phyloP scores from a whole-genome alignment of 1,140 invertebrate genomes.

The Nasonia giraulti region DNA sequence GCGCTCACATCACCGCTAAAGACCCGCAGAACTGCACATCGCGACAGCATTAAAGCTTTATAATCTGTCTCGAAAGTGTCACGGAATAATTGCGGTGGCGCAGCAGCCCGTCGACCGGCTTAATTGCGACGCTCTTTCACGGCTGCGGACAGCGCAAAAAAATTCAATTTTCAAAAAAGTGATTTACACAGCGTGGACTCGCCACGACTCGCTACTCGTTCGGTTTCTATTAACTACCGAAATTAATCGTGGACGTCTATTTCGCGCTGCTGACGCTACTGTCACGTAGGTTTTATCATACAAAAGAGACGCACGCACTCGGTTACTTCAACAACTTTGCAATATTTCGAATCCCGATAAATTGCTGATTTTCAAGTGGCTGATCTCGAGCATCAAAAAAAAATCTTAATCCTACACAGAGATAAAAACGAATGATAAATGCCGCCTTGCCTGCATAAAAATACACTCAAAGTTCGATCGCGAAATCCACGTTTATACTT shows the following conservation, averaged over 20 bases:
- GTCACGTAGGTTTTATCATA: neutral
- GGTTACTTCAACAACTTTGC: too few species aligned
- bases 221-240: conserved; percentile 28
- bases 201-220: neutral
- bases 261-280: neutral
- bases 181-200: conserved; percentile 13
- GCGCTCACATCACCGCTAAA: neutral
- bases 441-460: too few species aligned
- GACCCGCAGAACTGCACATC: neutral
- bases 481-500: neutral
- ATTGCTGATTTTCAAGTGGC: too few species aligned
- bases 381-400: too few species aligned
- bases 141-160: neutral
- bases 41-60: neutral
- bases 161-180: conserved; percentile 40
- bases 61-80: conserved; percentile 21
- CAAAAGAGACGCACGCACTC: too few species aligned
- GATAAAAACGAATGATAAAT: too few species aligned
- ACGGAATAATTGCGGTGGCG: conserved; percentile 27
- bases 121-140: neutral
- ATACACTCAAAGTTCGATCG: too few species aligned
- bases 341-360: too few species aligned
- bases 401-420: too few species aligned
- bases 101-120: neutral
- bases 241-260: conserved; percentile 12